These are phyloP conservation scores for Acanthosepion esculentum DNA, from an alignment of 2,888 invertebrate species.

Conservation along the genomic window DNA sequence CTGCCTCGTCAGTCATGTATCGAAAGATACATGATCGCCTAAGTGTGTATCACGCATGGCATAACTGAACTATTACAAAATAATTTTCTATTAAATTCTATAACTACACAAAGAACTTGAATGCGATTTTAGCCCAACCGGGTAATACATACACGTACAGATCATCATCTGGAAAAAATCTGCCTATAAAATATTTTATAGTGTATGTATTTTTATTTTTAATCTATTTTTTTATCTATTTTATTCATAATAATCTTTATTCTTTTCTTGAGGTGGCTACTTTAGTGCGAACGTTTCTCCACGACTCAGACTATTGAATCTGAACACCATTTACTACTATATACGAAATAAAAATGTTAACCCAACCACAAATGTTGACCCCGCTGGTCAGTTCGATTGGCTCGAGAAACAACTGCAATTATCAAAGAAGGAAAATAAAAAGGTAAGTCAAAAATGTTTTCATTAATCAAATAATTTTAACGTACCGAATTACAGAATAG, in stretches of 20 bases:
- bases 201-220: not conserved
- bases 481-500: too few species aligned
- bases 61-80: too few species aligned
- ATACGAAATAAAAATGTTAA: conserved; percentile 64
- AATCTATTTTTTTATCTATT: too few species aligned
- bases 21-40: too few species aligned
- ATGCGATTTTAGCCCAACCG: too few species aligned
- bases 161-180: not conserved
- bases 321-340: conserved; percentile 91
- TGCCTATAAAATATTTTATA: not conserved
- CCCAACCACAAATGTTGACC: conserved; percentile 52
- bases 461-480: not conserved
- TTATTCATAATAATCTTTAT: not conserved
- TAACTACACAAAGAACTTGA: too few species aligned
- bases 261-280: conserved; percentile 85
- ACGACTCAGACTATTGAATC: conserved; percentile 87
- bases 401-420: not conserved
- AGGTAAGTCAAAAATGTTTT: not conserved
- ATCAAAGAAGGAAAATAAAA: not conserved
- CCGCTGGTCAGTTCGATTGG: conserved; percentile 48
- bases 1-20: too few species aligned
- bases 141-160: too few species aligned
- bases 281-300: conserved; percentile 88
- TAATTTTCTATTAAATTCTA: too few species aligned
- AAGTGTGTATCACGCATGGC: too few species aligned